phyloP scores from a whole-genome alignment of 2,888 invertebrate species.

The Galerucella calmariensis region DNA sequence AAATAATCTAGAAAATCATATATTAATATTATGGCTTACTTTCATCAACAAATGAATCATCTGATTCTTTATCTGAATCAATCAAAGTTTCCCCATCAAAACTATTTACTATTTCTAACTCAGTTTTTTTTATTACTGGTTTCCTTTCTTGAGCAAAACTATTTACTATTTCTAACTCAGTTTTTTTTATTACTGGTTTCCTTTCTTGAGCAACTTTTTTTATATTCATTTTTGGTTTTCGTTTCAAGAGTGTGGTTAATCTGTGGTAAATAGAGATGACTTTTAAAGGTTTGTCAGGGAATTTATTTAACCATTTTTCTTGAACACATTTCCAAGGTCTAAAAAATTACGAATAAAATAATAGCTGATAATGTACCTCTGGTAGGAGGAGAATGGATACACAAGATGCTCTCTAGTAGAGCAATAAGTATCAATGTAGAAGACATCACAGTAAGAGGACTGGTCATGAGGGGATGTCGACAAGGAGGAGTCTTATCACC shows the following conservation, averaged over 20 bases:
- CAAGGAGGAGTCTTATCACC: no score
- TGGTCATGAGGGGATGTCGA: no score
- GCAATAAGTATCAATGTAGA: no score
- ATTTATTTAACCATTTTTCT: slow-evolving; percentile 7
- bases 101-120: background rate
- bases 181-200: background rate
- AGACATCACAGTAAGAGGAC: no score
- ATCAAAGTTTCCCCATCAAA: background rate
- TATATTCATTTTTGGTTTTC: background rate
- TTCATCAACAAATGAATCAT: slow-evolving; percentile 40
- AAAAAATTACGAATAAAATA: background rate
- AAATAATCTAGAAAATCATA: no score
- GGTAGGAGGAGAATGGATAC: no score
- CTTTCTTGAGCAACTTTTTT: background rate
- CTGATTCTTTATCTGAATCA: slow-evolving; percentile 27
- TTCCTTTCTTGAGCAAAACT: background rate
- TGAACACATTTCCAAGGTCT: slow-evolving; percentile 3
- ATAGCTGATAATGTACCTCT: no score
- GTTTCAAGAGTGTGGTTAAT: slow-evolving; percentile 5
- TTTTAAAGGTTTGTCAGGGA: background rate
- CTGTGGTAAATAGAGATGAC: background rate
- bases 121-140: background rate
- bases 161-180: background rate
- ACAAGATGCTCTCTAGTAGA: no score
- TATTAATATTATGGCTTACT: slow-evolving; percentile 13